Evolutionary conservation across 2,888 invertebrate species (phyloP).

Genomic region (Candidula unifasciata): DNA sequence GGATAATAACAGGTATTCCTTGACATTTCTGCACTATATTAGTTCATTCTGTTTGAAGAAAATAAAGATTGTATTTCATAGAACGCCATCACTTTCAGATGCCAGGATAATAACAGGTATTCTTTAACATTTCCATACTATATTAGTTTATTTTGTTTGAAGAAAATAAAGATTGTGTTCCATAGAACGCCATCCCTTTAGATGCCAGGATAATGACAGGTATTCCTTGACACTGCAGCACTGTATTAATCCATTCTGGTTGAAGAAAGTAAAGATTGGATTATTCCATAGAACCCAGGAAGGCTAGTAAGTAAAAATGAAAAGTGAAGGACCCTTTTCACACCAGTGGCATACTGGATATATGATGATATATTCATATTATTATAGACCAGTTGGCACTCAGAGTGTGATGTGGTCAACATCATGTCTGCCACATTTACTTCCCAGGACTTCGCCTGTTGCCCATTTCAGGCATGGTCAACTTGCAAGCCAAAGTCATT

Average conservation of each 20-base stretch:
- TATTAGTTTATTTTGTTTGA: neutral
- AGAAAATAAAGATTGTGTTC: neutral
- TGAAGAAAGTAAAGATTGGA: neutral
- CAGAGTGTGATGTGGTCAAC: too few relatives aligned
- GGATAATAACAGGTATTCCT: slow-evolving; percentile 74
- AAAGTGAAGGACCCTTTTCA: too few relatives aligned
- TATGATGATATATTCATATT: too few relatives aligned
- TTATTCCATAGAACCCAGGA: too few relatives aligned
- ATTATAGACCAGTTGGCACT: too few relatives aligned
- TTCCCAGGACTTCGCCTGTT: too few relatives aligned
- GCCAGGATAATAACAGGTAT: slow-evolving; percentile 74
- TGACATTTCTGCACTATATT: neutral
- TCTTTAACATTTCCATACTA: neutral
- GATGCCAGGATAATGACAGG: slow-evolving; percentile 75
- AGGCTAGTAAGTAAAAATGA: too few relatives aligned
- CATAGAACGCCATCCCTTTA: slow-evolving; percentile 81
- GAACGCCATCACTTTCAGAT: slow-evolving; percentile 81
- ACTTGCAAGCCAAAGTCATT: too few relatives aligned
- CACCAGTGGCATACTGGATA: too few relatives aligned
- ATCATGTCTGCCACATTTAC: too few relatives aligned
- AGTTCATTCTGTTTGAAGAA: neutral
- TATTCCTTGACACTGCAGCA: slow-evolving; percentile 49
- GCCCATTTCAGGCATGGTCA: too few relatives aligned
- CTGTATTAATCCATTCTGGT: neutral
- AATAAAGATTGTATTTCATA: neutral